Evolutionary conservation across 2,113 vertebrate species (phyloP), one percentile per base, ranked within the genome.

Genomic region (Trochalopteron elliotii): DNA sequence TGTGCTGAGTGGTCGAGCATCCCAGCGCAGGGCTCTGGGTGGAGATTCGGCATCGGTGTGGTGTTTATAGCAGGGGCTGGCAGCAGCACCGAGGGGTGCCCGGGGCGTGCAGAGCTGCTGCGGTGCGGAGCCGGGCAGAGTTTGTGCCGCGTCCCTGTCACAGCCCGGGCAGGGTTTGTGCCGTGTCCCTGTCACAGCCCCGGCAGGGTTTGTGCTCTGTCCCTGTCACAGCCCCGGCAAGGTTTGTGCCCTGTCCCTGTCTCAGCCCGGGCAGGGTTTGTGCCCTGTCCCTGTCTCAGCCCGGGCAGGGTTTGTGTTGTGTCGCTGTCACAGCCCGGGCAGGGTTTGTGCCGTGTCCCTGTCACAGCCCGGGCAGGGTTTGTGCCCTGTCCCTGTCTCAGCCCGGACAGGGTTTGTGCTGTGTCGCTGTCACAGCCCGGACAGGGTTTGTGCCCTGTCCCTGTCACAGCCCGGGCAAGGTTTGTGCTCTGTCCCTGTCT

Each of bases 31-130:
- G 63, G 33, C 40, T 27, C 23, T 5, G 22, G 18, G 15, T 18
- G 71, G 49, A 50, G 10, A 8, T 22, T 18, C 0, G 0, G 15
- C 52, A 7, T 1, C 0, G 0, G 16, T 1, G 1, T 14, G 21
- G 19, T 52, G 44, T 16, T 42, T 6, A 4, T 2, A 16, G 17
- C 8, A 0, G 13, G 44, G 12, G 4, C 9, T 1, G 13, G 35
- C 72, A 0, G 42, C 56, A 44, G 63, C 71, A 7, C 27, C 0
- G 0, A 27, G 12, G 63, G 28, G 17, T 0, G 1, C 5, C 4
- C 19, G 5, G 37, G 45, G 40, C 1, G 1, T 7, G 33, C 3
- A 4, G 77, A 68, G 56, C 1, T 57, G 56, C 33, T 57, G 47
- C 0, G 4, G 44, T 12, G 40, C 2, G 4, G 53, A 37, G 28